These are phyloP conservation scores for Chironomus tentans DNA, from an alignment of 2,888 invertebrate genomes.

Conservation along the genomic window DNA sequence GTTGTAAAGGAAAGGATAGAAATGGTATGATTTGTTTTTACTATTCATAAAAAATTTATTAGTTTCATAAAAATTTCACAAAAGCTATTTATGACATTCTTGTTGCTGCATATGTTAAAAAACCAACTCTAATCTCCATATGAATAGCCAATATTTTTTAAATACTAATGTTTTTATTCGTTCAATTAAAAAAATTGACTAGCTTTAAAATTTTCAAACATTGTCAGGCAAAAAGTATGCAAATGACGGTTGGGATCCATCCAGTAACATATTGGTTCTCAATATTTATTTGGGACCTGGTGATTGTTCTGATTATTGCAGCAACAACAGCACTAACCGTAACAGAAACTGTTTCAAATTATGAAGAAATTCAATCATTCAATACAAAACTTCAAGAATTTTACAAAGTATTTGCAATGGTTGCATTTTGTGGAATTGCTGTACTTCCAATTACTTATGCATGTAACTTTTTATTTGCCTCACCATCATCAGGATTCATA, in stretches of 20 bases:
- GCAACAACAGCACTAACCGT: background rate
- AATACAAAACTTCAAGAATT: background rate
- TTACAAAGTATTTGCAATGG: conserved; percentile 49
- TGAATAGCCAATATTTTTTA: no score
- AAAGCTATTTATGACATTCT: no score
- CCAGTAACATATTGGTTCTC: conserved; percentile 60
- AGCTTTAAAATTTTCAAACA: no score
- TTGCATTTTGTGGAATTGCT: conserved; percentile 60
- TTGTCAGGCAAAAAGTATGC: conserved; percentile 59
- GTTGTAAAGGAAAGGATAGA: no score
- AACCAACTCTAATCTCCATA: no score
- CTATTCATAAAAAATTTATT: no score
- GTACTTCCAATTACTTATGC: conserved; percentile 66
- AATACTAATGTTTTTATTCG: no score
- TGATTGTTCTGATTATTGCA: background rate
- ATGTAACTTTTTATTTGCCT: conserved; percentile 56
- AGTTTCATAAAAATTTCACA: no score
- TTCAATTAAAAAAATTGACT: no score
- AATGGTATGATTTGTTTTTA: no score
- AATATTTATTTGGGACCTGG: conserved; percentile 46
- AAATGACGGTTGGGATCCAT: conserved; percentile 61
- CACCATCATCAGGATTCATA: conserved; percentile 56
- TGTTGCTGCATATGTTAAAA: no score
- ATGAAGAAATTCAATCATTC: background rate
- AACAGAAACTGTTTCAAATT: background rate